Evolutionary conservation across 2,888 invertebrate genomes (phyloP), one percentile per base, ranked within the genome.

Genomic region (Drosophila glabriapex): DNA sequence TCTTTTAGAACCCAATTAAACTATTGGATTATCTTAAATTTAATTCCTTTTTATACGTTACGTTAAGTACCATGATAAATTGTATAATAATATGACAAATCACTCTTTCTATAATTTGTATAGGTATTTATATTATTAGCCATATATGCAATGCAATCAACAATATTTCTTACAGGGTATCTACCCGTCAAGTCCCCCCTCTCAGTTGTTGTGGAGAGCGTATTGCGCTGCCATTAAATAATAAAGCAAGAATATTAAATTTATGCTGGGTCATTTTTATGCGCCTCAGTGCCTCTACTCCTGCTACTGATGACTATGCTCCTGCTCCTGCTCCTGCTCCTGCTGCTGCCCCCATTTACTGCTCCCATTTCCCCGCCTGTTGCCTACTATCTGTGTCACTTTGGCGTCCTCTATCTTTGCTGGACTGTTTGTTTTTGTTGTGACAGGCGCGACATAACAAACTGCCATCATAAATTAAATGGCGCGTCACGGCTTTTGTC

Each of bases 401-500:
- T 43, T 73, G 62, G 73, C 71, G 70, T 73, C 73, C 79, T 83
- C 83, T 89, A 82, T 89, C 89, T 90, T 68, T 60, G 71, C 60
- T 39, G 78, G 71, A 78, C 76, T 78, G 87, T 87, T 86, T 85
- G 89, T 80, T 88, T 88, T 88, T 88, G 89, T 85, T 90, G 89
- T 91, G 92, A 91, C 91, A 90, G 87, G 80, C 85, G 78, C 79
- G 90, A 85, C 90, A 89, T 91, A 90, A 92, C 92, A 92, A 92
- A 92, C 89, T 91, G 91, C 87, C 87, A 89, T 88, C 88, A 92
- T 92, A 91, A 92, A 92, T 92, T 91, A 90, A 90, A 82, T 78
- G 80, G 82, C 77, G 76, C 88, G 87, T 89, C 90, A 86, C 59
- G 74, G 78, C 84, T 75, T 46, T 76, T 88, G 83, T 80, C 75